phyloP scores from a whole-genome alignment of 2,888 invertebrate genomes.

The Calameuta filiformis region DNA sequence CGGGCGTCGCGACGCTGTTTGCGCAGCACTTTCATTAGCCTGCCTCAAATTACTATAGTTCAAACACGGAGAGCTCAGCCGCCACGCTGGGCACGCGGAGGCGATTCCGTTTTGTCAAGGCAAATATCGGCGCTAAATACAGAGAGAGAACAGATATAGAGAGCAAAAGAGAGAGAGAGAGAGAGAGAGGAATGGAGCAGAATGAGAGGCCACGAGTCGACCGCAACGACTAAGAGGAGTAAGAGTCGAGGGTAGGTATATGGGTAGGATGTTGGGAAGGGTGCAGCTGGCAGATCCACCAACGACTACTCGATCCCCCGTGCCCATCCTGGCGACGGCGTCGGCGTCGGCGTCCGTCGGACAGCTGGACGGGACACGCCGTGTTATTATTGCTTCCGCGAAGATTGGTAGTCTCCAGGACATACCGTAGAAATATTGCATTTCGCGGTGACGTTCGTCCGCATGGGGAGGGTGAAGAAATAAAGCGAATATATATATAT shows the following conservation, averaged over 20 bases:
- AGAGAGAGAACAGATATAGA: constrained; percentile 30
- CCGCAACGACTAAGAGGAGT: constrained; percentile 23
- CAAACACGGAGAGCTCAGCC: constrained; percentile 53
- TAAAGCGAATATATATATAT: neutral
- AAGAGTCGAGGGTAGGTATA: neutral
- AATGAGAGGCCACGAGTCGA: constrained; percentile 20
- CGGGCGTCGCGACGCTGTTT: constrained; percentile 63
- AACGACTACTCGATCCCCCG: neutral
- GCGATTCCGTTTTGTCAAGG: constrained; percentile 60
- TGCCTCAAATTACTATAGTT: constrained; percentile 64
- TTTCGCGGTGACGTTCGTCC: constrained; percentile 42
- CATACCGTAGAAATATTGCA: constrained; percentile 57
- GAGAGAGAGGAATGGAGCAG: constrained; percentile 6
- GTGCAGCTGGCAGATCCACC: neutral
- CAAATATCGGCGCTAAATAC: constrained; percentile 53
- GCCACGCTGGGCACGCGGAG: constrained; percentile 38
- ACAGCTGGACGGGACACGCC: constrained; percentile 55
- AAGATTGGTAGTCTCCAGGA: constrained; percentile 59
- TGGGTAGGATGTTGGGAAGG: neutral
- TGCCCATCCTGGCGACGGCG: neutral
- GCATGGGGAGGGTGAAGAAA: constrained; percentile 7
- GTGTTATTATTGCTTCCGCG: constrained; percentile 60
- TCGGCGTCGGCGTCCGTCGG: constrained; percentile 27
- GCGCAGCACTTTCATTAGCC: constrained; percentile 64
- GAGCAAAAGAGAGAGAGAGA: constrained; percentile 12